Evolutionary conservation across 2,888 invertebrate genomes (phyloP), one percentile per base, ranked within the genome.

Genomic region (Cryptocheilus praepositus): DNA sequence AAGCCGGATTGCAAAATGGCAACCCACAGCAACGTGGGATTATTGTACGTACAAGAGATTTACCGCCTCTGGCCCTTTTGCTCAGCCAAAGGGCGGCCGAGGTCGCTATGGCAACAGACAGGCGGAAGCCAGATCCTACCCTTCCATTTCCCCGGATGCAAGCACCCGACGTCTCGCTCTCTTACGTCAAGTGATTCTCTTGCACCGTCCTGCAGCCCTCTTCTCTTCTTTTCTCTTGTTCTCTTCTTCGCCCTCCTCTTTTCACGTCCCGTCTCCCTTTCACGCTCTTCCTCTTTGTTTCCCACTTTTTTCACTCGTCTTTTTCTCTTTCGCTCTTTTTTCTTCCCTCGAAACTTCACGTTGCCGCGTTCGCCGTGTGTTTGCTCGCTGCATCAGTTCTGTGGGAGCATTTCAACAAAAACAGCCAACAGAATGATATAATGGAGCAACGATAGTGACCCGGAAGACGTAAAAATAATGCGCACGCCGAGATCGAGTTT

Each of bases 11-110:
- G 84, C 80, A 82, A 83, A 85, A 83, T 80, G 81, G 80, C 77
- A 82, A 80, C 72, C 74, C 77, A 71, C 70, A 67, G 76, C 70
- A 72, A 77, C 60, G 77, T 76, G 71, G 83, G 85, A 86, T 86
- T 85, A 86, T 83, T 84, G 85, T 85, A 84, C 80, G 81, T 85
- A 83, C 85, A 83, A 85, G 84, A 84, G 85, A 86, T 85, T 85
- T 84, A 83, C 81, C 81, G 86, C 82, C 83, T 80, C 77, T 81
- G 80, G 83, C 83, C 83, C 83, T 85, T 83, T 77, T 77, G 79
- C 79, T 77, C 75, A 80, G 80, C 79, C 79, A 81, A 82, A 83
- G 84, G 82, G 82, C 80, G 80, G 77, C 68, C 74, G 74, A 81
- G 82, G 86, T 87, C 81, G 83, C 84, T 82, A 85, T 85, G 84